A percentile compares a stretch with the other conserved stretches of the same genome.
Conservation (phyloP, 1,140 invertebrate species). For the Trichonephila clavata region DNA sequence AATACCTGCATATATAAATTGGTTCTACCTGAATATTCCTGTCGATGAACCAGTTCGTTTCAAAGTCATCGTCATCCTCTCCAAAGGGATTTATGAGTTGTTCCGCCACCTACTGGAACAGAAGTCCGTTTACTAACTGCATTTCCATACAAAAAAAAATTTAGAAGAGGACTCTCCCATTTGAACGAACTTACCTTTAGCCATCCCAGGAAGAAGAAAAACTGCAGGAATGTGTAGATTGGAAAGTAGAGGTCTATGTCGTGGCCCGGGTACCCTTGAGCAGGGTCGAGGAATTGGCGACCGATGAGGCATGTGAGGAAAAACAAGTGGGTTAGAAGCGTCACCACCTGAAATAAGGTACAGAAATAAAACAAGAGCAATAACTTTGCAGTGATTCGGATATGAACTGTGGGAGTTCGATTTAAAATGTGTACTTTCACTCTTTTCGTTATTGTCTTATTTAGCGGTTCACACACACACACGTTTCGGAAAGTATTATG, state of each 20-base stretch:
- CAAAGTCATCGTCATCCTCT: slow-evolving; percentile 83
- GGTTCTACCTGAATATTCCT: slow-evolving; percentile 69
- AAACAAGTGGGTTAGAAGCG: slow-evolving; percentile 93
- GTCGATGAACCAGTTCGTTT: slow-evolving; percentile 79
- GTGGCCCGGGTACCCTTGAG: slow-evolving; percentile 77
- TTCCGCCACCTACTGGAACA: slow-evolving; percentile 79
- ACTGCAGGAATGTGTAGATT: slow-evolving; percentile 85
- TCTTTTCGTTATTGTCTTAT: no score
- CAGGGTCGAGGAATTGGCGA: slow-evolving; percentile 88
- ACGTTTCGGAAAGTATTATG: no score
- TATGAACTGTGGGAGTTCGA: no score
- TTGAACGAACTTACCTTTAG: slow-evolving; percentile 81
- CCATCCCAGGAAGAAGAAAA: slow-evolving; percentile 98
- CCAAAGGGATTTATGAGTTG: slow-evolving; percentile 82
- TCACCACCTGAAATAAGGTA: slow-evolving; percentile 88
- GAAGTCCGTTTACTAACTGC: neutral
- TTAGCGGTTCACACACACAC: no score
- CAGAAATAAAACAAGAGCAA: neutral
- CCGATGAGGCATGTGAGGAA: slow-evolving; percentile 93
- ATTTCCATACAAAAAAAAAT: no score
- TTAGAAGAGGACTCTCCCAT: neutral
- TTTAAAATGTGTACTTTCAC: no score
- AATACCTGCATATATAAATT: no score
- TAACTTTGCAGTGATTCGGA: neutral
- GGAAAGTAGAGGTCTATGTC: slow-evolving; percentile 78